Conservation (phyloP, 2,113 vertebrate species). For the Pelecanoides urinatrix region DNA sequence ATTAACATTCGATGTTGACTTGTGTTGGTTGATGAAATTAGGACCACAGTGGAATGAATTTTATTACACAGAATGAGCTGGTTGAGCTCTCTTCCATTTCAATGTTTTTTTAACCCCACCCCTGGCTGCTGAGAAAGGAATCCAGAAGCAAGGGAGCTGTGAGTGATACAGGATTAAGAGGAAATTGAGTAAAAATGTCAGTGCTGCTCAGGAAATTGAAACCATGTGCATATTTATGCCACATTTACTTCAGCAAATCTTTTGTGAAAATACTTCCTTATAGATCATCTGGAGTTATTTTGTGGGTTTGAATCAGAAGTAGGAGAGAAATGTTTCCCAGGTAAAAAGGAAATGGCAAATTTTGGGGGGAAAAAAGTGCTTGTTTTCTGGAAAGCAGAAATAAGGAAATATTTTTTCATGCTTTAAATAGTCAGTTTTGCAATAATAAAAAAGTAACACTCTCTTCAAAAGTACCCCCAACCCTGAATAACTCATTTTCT, state of each 20-base stretch:
- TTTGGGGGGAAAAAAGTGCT: fast-evolving
- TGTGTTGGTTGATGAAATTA: slow-evolving; percentile 79
- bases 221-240: slow-evolving; percentile 62
- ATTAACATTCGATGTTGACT: slow-evolving; percentile 75
- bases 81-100: slow-evolving; percentile 65
- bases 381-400: neutral
- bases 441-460: neutral
- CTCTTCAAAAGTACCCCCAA: neutral
- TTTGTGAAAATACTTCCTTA: slow-evolving; percentile 24
- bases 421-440: neutral
- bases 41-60: slow-evolving; percentile 68
- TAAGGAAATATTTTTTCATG: neutral
- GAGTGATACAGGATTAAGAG: slow-evolving; percentile 42
- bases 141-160: slow-evolving; percentile 17
- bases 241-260: slow-evolving; percentile 57
- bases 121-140: slow-evolving; percentile 27
- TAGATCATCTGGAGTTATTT: neutral
- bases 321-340: neutral
- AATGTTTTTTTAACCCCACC: slow-evolving; percentile 64
- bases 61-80: slow-evolving; percentile 67
- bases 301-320: neutral
- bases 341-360: neutral
- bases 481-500: neutral
- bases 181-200: slow-evolving; percentile 64
- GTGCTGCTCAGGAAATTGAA: slow-evolving; percentile 64